Evolutionary conservation across 2,113 vertebrate species (phyloP), one percentile per base, ranked within the genome.

Genomic region (Pithys albifrons): DNA sequence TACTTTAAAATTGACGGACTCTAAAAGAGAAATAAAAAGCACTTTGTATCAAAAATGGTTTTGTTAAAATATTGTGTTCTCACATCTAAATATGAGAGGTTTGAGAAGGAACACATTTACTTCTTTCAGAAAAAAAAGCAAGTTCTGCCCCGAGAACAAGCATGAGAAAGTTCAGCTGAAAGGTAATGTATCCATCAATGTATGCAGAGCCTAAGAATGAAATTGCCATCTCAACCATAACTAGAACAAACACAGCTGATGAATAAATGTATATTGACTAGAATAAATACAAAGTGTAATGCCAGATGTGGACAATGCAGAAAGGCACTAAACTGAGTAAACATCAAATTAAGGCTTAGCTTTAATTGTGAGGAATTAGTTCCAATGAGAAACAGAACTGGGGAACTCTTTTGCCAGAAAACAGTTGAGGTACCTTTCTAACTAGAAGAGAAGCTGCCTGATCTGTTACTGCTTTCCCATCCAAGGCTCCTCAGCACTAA

Each of bases 281-380:
- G 70, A 83, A 85, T 72, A 95, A 94, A 93, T 88, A 69, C 39
- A 51, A 91, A 85, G 9, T 37, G 19, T 79, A 83, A 62, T 49
- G 25, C 64, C 66, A 74, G 52, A 71, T 73, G 61, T 55, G 77
- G 88, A 33, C 80, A 57, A 67, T 62, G 52, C 52, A 92, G 86
- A 84, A 77, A 76, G 46, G n/a, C 77, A 37, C 61, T 71, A 91
- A 91, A 92, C 43, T 75, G 39, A 57, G 54, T 82, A 96, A 96
- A 82, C 58, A 79, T 49, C 62, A 85, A 77, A 69, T 87, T 80
- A 78, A 87, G 49, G 45, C 72, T 79, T 91, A 94, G 24, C 27
- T 80, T 82, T 75, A 75, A 87, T 72, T 94, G 45, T 75, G 65
- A 91, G 35, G 52, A 84, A 41, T 69, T 45, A 29, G 4, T 89